phyloP scores from a whole-genome alignment of 2,113 vertebrate genomes.

The Herpailurus yagouaroundi region DNA sequence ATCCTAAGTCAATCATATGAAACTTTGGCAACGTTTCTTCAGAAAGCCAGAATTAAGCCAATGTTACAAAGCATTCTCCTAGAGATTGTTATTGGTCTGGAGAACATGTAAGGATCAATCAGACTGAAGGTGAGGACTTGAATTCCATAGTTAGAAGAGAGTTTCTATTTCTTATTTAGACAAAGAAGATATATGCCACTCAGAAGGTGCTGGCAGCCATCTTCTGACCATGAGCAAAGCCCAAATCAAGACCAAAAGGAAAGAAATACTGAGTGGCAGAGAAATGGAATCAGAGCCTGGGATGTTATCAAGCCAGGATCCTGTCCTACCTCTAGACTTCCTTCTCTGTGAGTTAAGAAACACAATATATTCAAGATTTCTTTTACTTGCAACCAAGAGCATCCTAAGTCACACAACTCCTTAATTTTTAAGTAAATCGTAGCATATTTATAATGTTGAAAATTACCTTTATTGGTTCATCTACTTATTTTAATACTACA shows the following conservation, averaged over 20 bases:
- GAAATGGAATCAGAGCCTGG: neutral
- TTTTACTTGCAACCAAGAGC: neutral
- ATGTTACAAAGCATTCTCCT: neutral
- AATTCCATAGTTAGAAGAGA: neutral
- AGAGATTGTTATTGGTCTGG: neutral
- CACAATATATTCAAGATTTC: neutral
- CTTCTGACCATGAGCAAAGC: neutral
- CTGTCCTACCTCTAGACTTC: neutral
- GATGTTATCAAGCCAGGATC: rapidly evolving
- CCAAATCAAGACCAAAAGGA: neutral
- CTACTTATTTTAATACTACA: neutral
- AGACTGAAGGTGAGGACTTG: neutral
- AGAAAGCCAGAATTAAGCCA: neutral
- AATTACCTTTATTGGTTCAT: neutral
- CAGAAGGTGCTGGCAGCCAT: neutral
- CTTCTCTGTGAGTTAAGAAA: neutral
- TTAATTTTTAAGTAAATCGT: neutral
- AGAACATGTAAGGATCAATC: neutral
- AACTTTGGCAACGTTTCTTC: neutral
- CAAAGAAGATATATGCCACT: neutral
- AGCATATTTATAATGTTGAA: neutral
- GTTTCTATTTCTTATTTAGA: neutral
- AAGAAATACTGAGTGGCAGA: neutral
- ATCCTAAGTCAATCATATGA: neutral
- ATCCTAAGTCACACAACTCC: neutral